phyloP scores from a whole-genome alignment of 2,797 vertebrate genomes.

The Mus spretus region DNA sequence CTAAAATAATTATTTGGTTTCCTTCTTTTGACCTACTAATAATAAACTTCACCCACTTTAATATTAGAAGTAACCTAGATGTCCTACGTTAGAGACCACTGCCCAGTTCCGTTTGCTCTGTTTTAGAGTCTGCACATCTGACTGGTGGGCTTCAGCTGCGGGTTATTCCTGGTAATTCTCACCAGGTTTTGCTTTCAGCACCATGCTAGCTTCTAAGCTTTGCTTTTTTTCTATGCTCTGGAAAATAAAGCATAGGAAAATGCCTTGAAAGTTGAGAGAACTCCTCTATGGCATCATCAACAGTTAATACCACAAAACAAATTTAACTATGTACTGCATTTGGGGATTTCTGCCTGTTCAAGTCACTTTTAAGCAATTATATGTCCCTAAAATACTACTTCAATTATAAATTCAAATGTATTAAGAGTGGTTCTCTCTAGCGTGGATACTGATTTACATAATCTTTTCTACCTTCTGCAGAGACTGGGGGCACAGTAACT shows the following conservation, averaged over 20 bases:
- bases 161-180: conserved; percentile 33
- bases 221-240: conserved; percentile 45
- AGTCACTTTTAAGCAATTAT: conserved; percentile 17
- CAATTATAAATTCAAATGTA: conserved; percentile 46
- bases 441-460: background rate
- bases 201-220: conserved; percentile 61
- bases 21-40: background rate
- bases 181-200: conserved; percentile 60
- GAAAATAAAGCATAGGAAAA: conserved; percentile 71
- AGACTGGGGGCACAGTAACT: background rate
- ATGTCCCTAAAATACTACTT: conserved; percentile 46
- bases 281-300: conserved; percentile 13
- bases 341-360: background rate
- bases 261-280: conserved; percentile 59
- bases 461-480: background rate
- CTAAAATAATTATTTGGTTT: background rate
- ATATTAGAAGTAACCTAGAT: conserved; percentile 33
- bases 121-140: conserved; percentile 18
- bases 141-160: background rate
- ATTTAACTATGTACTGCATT: background rate
- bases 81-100: background rate
- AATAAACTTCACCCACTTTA: conserved; percentile 25
- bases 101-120: conserved; percentile 4
- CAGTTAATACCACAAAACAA: conserved; percentile 4
- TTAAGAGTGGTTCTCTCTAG: background rate